phyloP scores from a whole-genome alignment of 2,888 invertebrate species.

The Stenichneumon culpator region DNA sequence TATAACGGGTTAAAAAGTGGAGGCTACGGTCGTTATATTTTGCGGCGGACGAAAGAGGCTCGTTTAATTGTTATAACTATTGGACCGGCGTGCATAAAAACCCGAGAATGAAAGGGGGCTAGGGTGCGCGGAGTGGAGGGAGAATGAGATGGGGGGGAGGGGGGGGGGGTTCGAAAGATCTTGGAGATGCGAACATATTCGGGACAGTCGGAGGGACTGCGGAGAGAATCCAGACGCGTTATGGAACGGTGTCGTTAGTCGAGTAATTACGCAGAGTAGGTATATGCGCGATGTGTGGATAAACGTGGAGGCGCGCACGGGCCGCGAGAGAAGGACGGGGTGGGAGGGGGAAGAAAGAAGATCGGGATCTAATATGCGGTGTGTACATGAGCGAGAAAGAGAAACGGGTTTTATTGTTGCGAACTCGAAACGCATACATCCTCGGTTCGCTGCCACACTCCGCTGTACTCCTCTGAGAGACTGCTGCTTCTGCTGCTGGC shows the following conservation, averaged over 20 bases:
- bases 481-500: slow-evolving; percentile 18
- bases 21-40: background rate
- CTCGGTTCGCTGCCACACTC: slow-evolving; percentile 33
- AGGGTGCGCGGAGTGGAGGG: background rate
- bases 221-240: slow-evolving; percentile 28
- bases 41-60: background rate
- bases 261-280: slow-evolving; percentile 58
- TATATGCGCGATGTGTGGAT: slow-evolving; percentile 22
- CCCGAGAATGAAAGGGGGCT: background rate
- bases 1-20: background rate
- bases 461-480: slow-evolving; percentile 9
- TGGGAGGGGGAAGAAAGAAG: slow-evolving; percentile 20
- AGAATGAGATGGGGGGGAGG: background rate
- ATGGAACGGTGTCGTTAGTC: slow-evolving; percentile 63
- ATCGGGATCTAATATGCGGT: slow-evolving; percentile 56
- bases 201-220: slow-evolving; percentile 11
- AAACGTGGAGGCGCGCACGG: slow-evolving; percentile 28
- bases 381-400: slow-evolving; percentile 46
- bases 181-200: slow-evolving; percentile 40
- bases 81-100: background rate
- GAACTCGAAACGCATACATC: slow-evolving; percentile 51
- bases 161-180: background rate
- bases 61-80: slow-evolving; percentile 44
- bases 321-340: slow-evolving; percentile 27
- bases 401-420: slow-evolving; percentile 65